Conservation (phyloP, 2,113 vertebrate genomes). For the Brienomyrus brachyistius region DNA sequence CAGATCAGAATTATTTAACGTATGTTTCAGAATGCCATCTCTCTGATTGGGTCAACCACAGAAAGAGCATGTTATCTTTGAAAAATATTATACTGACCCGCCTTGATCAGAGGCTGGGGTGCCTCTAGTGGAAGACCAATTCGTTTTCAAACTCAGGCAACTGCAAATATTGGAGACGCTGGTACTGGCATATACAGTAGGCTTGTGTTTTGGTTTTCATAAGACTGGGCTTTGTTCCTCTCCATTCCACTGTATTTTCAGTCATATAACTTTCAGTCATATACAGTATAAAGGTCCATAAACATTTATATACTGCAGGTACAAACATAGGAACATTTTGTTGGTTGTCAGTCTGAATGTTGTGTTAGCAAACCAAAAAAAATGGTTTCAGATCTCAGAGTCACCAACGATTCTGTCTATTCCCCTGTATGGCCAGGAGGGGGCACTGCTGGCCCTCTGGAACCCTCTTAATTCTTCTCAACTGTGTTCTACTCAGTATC, state of each 20-base stretch:
- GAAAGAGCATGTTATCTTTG: background rate
- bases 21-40: background rate
- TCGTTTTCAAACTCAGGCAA: background rate
- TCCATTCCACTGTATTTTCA: background rate
- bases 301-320: background rate
- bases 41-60: background rate
- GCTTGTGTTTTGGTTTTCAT: background rate
- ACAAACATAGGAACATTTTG: background rate
- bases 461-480: background rate
- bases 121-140: background rate
- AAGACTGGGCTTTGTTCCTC: background rate
- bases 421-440: background rate
- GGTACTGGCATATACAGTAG: background rate
- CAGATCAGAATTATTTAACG: background rate
- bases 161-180: background rate
- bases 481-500: background rate
- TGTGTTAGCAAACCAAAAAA: background rate
- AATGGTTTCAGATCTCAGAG: background rate
- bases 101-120: background rate
- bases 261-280: background rate
- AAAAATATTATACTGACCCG: background rate
- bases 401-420: background rate
- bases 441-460: background rate
- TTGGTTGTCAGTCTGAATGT: background rate
- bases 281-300: background rate